Percentiles rank a stretch among this genome's conserved stretches.
These are phyloP conservation scores for Seriola aureovittata DNA, from an alignment of 2,113 vertebrate species.

Conservation along the genomic window DNA sequence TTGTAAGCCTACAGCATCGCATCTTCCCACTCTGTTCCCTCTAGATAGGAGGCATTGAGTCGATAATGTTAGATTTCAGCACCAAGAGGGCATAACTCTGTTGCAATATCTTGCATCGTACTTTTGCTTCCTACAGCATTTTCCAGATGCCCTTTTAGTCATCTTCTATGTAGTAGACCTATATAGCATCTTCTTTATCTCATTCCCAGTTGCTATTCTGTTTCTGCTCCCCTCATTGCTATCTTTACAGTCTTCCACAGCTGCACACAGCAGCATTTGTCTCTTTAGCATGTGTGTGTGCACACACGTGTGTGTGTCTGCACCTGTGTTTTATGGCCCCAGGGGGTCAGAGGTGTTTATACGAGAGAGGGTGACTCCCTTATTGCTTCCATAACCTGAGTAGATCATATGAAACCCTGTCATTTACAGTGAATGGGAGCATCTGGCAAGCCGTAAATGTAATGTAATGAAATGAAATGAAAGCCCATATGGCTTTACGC, in stretches of 20 bases:
- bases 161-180: constrained; percentile 44
- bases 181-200: constrained; percentile 28
- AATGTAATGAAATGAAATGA: constrained; percentile 79
- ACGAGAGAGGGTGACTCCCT: constrained; percentile 74
- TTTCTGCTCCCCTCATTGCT: constrained; percentile 31
- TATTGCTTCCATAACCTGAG: constrained; percentile 81
- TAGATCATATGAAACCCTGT: constrained; percentile 78
- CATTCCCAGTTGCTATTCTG: constrained; percentile 36
- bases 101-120: constrained; percentile 64
- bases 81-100: constrained; percentile 52
- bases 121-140: constrained; percentile 62
- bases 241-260: constrained; percentile 26
- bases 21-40: constrained; percentile 65
- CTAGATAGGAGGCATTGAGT: constrained; percentile 53
- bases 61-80: constrained; percentile 64
- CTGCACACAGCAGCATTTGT: constrained; percentile 49
- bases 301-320: constrained; percentile 16
- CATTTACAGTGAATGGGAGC: constrained; percentile 80
- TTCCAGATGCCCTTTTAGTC: constrained; percentile 64
- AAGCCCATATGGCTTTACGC: constrained; percentile 60
- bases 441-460: constrained; percentile 78
- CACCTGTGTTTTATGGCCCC: constrained; percentile 66
- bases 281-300: constrained; percentile 34
- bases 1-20: constrained; percentile 32
- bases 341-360: constrained; percentile 77